Conservation (phyloP, 2,888 invertebrate species). For the Anarsia innoxiella region DNA sequence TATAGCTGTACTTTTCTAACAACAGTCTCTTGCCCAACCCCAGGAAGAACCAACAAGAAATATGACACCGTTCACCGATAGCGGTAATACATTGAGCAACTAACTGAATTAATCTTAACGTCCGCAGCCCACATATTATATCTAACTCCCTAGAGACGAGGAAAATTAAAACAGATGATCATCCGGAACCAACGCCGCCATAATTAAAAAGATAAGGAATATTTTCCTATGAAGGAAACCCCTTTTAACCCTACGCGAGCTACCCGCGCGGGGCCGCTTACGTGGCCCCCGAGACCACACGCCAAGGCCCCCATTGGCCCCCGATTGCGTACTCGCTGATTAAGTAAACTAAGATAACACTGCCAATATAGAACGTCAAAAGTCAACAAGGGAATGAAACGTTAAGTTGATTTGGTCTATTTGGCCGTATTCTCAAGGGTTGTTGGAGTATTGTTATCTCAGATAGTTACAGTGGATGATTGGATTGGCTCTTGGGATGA, state of each 20-base stretch:
- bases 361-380: constrained; percentile 64
- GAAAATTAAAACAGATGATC: constrained; percentile 73
- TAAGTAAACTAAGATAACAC: constrained; percentile 75
- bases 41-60: too few species aligned
- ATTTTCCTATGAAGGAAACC: constrained; percentile 62
- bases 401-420: constrained; percentile 69
- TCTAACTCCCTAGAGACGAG: constrained; percentile 43
- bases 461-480: constrained; percentile 68
- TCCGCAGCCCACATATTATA: constrained; percentile 30
- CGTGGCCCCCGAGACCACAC: constrained; percentile 57
- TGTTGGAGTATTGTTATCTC: constrained; percentile 55
- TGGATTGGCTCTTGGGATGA: constrained; percentile 62
- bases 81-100: too few species aligned
- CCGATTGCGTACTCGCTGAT: constrained; percentile 62
- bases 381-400: constrained; percentile 71
- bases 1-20: too few species aligned
- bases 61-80: too few species aligned
- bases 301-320: constrained; percentile 16
- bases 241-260: constrained; percentile 35
- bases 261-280: constrained; percentile 43
- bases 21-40: too few species aligned
- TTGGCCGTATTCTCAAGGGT: constrained; percentile 66
- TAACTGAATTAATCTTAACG: constrained; percentile 18
- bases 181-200: constrained; percentile 56
- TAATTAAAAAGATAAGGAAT: constrained; percentile 76